Percentiles rank a stretch among this genome's conserved stretches.
Conservation (phyloP, 1,140 invertebrate genomes). For the Acromyrmex heyeri region DNA sequence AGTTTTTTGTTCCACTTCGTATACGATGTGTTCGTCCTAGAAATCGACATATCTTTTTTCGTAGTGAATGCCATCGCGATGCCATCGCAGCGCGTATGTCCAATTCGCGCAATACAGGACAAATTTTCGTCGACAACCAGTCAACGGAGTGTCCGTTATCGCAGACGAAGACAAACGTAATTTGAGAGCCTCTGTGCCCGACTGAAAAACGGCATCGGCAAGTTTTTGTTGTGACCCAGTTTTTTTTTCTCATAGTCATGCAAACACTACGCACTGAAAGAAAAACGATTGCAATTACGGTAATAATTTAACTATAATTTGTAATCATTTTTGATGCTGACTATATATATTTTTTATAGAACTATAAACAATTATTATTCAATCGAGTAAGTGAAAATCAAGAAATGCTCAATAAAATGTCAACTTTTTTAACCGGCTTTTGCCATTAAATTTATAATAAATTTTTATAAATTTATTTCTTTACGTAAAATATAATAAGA, state of each 20-base stretch:
- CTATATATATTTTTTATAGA: too few relatives aligned
- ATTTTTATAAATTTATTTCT: background rate
- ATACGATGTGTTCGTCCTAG: constrained; percentile 8
- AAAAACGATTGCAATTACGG: too few relatives aligned
- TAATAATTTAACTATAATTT: too few relatives aligned
- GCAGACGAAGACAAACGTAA: constrained; percentile 30
- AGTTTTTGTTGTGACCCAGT: background rate
- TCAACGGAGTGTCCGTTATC: constrained; percentile 6
- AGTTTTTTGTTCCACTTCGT: constrained; percentile 32
- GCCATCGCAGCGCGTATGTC: constrained; percentile 18
- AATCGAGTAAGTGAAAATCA: too few relatives aligned
- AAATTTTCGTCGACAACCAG: constrained; percentile 36
- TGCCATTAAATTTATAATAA: constrained; percentile 6
- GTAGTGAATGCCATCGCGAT: constrained; percentile 14
- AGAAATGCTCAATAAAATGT: background rate
- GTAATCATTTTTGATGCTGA: too few relatives aligned
- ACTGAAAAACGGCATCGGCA: background rate
- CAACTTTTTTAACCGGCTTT: background rate
- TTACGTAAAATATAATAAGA: background rate
- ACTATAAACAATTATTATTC: too few relatives aligned
- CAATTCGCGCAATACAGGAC: constrained; percentile 5
- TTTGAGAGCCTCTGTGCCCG: background rate
- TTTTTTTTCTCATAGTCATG: background rate
- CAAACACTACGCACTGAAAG: background rate
- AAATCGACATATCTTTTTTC: constrained; percentile 49